phyloP scores from a whole-genome alignment of 2,797 vertebrate species.

The Takifugu rubripes region DNA sequence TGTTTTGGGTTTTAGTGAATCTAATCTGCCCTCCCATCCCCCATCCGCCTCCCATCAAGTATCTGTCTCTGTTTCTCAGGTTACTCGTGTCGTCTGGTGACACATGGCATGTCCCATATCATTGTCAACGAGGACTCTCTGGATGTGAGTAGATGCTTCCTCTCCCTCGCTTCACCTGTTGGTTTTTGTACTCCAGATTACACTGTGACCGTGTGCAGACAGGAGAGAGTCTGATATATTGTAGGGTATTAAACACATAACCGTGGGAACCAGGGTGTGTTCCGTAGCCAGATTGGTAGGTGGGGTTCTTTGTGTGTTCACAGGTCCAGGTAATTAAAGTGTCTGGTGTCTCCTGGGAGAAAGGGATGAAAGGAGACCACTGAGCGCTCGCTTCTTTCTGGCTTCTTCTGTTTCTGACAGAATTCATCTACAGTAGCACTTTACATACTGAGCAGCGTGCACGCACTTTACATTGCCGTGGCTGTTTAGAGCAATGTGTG shows the following conservation, averaged over 20 bases:
- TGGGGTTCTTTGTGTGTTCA: slow-evolving; percentile 72
- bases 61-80: slow-evolving; percentile 71
- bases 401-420: slow-evolving; percentile 8
- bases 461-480: background rate
- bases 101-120: slow-evolving; percentile 97
- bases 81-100: slow-evolving; percentile 92
- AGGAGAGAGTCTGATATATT: slow-evolving; percentile 9
- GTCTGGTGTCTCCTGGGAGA: slow-evolving; percentile 74
- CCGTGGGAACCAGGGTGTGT: slow-evolving; percentile 73
- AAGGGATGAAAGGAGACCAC: slow-evolving; percentile 61
- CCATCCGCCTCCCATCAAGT: slow-evolving; percentile 6
- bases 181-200: slow-evolving; percentile 20
- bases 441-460: background rate
- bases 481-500: slow-evolving; percentile 16
- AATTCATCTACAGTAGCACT: slow-evolving; percentile 2
- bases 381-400: slow-evolving; percentile 30
- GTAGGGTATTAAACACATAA: slow-evolving; percentile 47
- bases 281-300: slow-evolving; percentile 58
- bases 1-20: slow-evolving; percentile 36
- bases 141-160: slow-evolving; percentile 84
- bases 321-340: slow-evolving; percentile 79
- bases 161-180: background rate
- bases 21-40: slow-evolving; percentile 32
- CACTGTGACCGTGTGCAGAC: slow-evolving; percentile 10
- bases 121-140: slow-evolving; percentile 95